Conservation (phyloP, 2,113 vertebrate species). For the Aplodontia rufa region DNA sequence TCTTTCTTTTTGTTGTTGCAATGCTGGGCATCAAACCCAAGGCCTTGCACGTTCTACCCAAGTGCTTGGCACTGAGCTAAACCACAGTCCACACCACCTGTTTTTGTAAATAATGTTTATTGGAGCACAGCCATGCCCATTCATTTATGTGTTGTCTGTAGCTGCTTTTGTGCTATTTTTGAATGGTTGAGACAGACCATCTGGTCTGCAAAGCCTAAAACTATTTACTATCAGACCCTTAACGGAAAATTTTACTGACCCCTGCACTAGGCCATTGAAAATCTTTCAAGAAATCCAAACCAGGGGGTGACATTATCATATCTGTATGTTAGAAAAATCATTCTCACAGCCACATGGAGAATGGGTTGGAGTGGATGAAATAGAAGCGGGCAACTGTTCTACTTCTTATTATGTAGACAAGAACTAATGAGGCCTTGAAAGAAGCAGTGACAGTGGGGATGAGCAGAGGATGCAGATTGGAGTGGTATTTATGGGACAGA, state of each 20-base stretch:
- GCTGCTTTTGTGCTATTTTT: background rate
- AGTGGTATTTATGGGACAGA: background rate
- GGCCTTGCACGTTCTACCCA: background rate
- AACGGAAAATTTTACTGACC: background rate
- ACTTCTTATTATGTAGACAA: background rate
- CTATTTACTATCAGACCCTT: background rate
- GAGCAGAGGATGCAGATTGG: background rate
- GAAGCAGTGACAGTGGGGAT: background rate
- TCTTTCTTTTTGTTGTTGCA: background rate
- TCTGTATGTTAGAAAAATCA: background rate
- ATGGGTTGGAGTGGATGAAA: background rate
- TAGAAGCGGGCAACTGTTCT: background rate
- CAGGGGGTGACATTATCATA: background rate
- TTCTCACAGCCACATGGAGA: background rate
- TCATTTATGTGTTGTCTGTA: background rate
- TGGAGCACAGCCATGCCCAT: background rate
- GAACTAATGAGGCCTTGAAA: background rate
- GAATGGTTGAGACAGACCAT: background rate
- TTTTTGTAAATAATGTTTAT: conserved; percentile 31
- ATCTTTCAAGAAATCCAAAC: conserved; percentile 8
- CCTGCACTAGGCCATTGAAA: background rate
- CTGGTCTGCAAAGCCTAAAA: background rate
- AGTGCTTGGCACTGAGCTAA: background rate
- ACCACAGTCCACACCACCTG: background rate
- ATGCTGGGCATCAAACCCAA: background rate